Percentiles rank a stretch among this genome's conserved stretches.
Evolutionary conservation across 1,140 invertebrate species (phyloP).

Genomic region (Drosophila ercepeae): DNA sequence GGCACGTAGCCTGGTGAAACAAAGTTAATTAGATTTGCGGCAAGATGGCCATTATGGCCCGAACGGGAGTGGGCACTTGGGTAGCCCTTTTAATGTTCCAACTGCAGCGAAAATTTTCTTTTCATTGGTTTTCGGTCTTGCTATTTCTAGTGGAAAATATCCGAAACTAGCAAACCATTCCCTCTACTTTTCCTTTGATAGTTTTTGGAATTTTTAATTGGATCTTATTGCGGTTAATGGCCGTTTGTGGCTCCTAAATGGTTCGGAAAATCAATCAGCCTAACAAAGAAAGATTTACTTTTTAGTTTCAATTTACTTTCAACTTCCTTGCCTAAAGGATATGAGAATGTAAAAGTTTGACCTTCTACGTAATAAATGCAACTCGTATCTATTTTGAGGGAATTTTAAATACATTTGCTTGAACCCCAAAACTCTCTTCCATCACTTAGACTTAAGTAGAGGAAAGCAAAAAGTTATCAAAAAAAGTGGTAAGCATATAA

Average conservation of each 20-base stretch:
- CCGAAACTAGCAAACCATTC: background rate
- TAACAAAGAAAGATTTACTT: background rate
- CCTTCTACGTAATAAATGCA: too few relatives aligned
- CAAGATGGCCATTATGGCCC: conserved; percentile 74
- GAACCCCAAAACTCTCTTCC: background rate
- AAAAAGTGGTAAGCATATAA: conserved; percentile 22
- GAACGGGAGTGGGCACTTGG: background rate
- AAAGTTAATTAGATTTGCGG: conserved; percentile 81
- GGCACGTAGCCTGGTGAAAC: conserved; percentile 74
- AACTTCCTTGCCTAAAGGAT: too few relatives aligned
- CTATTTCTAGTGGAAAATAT: conserved; percentile 1
- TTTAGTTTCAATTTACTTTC: background rate
- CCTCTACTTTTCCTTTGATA: background rate
- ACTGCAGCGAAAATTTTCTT: conserved; percentile 65
- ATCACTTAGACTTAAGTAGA: conserved; percentile 2
- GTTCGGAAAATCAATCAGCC: background rate
- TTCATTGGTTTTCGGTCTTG: conserved; percentile 22
- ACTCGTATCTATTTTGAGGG: too few relatives aligned
- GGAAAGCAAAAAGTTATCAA: conserved; percentile 4
- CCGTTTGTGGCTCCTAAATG: background rate
- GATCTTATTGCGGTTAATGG: background rate
- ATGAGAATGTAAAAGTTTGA: too few relatives aligned
- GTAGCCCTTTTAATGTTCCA: conserved; percentile 58
- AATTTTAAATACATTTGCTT: background rate
- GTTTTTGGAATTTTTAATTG: background rate